Percentiles rank a stretch among this genome's conserved stretches.
These are phyloP conservation scores for Butorides virescens DNA, from an alignment of 2,113 vertebrate genomes.

Conservation along the genomic window DNA sequence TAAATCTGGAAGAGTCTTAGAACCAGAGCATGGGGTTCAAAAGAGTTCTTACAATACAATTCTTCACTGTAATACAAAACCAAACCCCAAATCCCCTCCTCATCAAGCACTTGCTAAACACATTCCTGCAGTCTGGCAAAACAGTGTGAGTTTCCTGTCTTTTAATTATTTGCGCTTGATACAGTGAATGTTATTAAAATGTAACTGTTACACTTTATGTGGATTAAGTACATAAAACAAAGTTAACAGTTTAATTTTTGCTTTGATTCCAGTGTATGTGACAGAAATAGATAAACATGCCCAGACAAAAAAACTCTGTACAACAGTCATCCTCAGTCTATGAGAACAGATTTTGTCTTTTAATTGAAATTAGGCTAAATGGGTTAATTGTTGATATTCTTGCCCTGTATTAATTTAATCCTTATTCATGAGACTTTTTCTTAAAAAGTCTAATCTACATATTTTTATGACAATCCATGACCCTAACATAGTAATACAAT, in stretches of 20 bases:
- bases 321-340: not conserved
- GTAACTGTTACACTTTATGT: not conserved
- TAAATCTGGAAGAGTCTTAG: not conserved
- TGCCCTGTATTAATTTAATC: not conserved
- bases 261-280: not conserved
- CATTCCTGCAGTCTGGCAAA: not conserved
- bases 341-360: not conserved
- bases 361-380: not conserved
- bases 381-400: not conserved
- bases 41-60: accelerated
- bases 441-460: not conserved
- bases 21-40: not conserved
- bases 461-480: not conserved
- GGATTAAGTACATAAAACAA: not conserved
- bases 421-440: not conserved
- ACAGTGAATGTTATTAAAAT: not conserved
- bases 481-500: not conserved
- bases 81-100: not conserved
- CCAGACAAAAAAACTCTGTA: not conserved
- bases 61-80: not conserved
- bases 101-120: not conserved
- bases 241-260: not conserved
- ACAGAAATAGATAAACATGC: not conserved
- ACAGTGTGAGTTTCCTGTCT: not conserved
- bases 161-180: not conserved